A percentile compares a stretch with the other conserved stretches of the same genome.
These are phyloP conservation scores for Panagrolaimus sp. DNA, from an alignment of 1,140 invertebrate genomes.

Conservation along the genomic window DNA sequence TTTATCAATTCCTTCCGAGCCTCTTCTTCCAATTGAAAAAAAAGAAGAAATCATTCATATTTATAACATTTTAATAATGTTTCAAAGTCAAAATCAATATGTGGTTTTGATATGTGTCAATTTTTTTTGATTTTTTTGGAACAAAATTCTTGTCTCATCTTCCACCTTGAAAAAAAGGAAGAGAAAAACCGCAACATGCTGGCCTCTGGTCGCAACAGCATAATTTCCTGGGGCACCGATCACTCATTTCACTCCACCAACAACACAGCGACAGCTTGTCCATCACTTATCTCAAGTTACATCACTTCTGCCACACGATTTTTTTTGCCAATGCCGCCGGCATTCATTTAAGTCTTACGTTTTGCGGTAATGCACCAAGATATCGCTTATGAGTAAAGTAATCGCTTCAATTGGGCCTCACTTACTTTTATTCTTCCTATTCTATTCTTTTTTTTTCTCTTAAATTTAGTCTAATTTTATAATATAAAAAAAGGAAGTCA, in stretches of 20 bases:
- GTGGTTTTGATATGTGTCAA: not conserved
- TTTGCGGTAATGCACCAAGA: not conserved
- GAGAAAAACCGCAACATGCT: slow-evolving; percentile 12
- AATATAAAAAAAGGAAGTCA: not conserved
- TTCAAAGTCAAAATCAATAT: not conserved
- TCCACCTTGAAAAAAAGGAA: not conserved
- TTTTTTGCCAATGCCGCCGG: slow-evolving; percentile 1
- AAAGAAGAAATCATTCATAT: slow-evolving; percentile 2
- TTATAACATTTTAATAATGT: slow-evolving; percentile 4
- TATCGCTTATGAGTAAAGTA: slow-evolving; percentile 4
- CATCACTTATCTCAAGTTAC: slow-evolving; percentile 19
- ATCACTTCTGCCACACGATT: slow-evolving; percentile 17
- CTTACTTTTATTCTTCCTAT: not conserved
- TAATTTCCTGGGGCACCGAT: slow-evolving; percentile 14
- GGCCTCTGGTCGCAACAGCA: slow-evolving; percentile 15
- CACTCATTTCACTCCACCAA: slow-evolving; percentile 17
- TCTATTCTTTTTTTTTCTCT: not conserved
- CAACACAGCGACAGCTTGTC: slow-evolving; percentile 18
- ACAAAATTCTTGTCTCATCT: not conserved
- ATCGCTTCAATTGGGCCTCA: not conserved
- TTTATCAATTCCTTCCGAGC: not conserved
- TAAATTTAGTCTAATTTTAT: not conserved
- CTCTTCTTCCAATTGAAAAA: not conserved
- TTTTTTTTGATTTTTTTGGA: slow-evolving; percentile 1
- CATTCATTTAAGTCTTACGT: not conserved